Evolutionary conservation across 1,140 invertebrate genomes (phyloP).

Genomic region (Popillia japonica): DNA sequence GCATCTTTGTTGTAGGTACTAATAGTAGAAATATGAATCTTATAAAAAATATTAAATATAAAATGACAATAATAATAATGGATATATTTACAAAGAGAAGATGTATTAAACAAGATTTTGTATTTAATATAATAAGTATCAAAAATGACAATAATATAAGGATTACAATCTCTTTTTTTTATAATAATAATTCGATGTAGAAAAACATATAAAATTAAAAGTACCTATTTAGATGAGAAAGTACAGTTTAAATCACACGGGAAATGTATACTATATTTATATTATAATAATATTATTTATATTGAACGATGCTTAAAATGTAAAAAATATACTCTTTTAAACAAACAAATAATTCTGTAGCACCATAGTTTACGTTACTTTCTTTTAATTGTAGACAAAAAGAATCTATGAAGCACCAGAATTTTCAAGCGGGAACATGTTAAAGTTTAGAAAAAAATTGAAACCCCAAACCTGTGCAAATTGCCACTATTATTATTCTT

Average conservation of each 20-base stretch:
- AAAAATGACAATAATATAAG: background rate
- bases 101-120: background rate
- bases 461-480: background rate
- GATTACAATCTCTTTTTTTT: background rate
- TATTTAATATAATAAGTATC: conserved; percentile 19
- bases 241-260: conserved; percentile 47
- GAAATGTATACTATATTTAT: conserved; percentile 41
- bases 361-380: conserved; percentile 53
- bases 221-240: conserved; percentile 49
- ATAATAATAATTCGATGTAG: conserved; percentile 26
- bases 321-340: conserved; percentile 44
- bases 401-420: conserved; percentile 59
- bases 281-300: background rate
- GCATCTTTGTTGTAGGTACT: conserved; percentile 54
- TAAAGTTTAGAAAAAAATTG: conserved; percentile 55
- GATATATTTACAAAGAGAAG: conserved; percentile 48
- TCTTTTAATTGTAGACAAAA: conserved; percentile 4
- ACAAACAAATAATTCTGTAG: conserved; percentile 54
- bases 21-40: conserved; percentile 49
- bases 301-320: conserved; percentile 18
- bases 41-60: conserved; percentile 46
- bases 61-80: conserved; percentile 40
- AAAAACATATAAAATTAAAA: conserved; percentile 46
- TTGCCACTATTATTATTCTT: background rate
- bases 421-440: conserved; percentile 53